phyloP scores from a whole-genome alignment of 1,140 invertebrate species.

The Nasonia longicornis region DNA sequence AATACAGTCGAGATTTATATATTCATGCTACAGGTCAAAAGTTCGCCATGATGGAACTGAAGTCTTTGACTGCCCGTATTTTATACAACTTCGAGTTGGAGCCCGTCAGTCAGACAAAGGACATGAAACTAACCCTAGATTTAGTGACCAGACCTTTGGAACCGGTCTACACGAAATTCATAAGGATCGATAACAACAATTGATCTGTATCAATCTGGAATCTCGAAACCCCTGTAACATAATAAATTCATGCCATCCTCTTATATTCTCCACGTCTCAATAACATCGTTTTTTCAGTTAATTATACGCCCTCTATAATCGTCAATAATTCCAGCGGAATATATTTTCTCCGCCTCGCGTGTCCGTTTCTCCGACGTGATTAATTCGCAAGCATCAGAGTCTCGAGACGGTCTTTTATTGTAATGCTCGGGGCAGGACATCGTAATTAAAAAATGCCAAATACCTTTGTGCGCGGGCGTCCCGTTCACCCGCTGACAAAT shows the following conservation, averaged over 20 bases:
- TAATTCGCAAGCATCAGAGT: conserved; percentile 1
- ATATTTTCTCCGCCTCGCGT: background rate
- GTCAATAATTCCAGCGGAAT: background rate
- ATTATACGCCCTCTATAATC: background rate
- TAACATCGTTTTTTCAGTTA: conserved; percentile 20
- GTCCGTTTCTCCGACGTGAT: conserved; percentile 15
- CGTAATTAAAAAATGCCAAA: conserved; percentile 31
- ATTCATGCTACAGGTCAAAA: conserved; percentile 50
- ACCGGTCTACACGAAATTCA: conserved; percentile 11
- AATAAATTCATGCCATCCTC: background rate
- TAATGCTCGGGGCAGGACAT: conserved; percentile 11
- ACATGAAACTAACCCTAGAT: conserved; percentile 10
- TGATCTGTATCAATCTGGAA: background rate
- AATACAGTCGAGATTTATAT: background rate
- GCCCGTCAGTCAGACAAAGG: background rate
- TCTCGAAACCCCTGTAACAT: background rate
- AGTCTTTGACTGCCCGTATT: conserved; percentile 43
- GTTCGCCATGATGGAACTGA: conserved; percentile 51
- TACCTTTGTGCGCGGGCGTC: background rate
- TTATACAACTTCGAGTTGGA: conserved; percentile 46
- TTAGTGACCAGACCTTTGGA: conserved; percentile 13
- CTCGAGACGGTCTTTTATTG: background rate
- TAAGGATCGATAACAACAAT: conserved; percentile 35
- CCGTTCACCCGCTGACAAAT: conserved; percentile 17
- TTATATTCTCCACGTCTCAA: background rate